phyloP scores from a whole-genome alignment of 2,888 invertebrate genomes.

The Luperina nickerlii region DNA sequence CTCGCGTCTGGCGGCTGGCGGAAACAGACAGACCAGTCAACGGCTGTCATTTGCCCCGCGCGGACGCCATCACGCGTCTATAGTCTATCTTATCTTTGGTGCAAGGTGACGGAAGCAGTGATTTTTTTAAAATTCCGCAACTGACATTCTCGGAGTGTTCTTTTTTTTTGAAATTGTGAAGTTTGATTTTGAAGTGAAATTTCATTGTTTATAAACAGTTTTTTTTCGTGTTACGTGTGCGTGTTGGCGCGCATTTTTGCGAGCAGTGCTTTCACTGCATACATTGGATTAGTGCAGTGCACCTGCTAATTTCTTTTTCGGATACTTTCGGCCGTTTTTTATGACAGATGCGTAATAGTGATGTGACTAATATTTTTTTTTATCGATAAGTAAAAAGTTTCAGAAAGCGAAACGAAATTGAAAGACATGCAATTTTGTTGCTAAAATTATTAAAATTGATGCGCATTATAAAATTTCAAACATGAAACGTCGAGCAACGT shows the following conservation, averaged over 20 bases:
- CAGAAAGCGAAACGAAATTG: slow-evolving; percentile 28
- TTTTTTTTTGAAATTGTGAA: slow-evolving; percentile 8
- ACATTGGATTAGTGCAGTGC: slow-evolving; percentile 60
- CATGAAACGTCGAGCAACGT: neutral
- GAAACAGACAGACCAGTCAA: slow-evolving; percentile 55
- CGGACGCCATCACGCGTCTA: slow-evolving; percentile 48
- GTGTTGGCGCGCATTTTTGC: slow-evolving; percentile 61
- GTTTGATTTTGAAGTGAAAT: slow-evolving; percentile 9
- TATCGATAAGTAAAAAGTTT: slow-evolving; percentile 20
- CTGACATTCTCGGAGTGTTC: slow-evolving; percentile 33
- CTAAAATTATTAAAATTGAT: neutral
- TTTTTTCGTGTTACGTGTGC: slow-evolving; percentile 43
- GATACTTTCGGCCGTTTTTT: slow-evolving; percentile 56
- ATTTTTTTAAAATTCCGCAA: slow-evolving; percentile 39
- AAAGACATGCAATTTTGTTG: neutral
- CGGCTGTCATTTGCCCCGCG: slow-evolving; percentile 62
- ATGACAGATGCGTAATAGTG: slow-evolving; percentile 27
- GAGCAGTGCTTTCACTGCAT: slow-evolving; percentile 59
- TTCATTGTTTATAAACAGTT: slow-evolving; percentile 40
- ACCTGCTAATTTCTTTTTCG: slow-evolving; percentile 64
- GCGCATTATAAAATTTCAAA: neutral
- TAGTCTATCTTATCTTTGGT: slow-evolving; percentile 54
- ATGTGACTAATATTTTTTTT: neutral
- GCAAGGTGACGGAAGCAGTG: slow-evolving; percentile 61
- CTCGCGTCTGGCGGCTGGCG: slow-evolving; percentile 43